phyloP scores from a whole-genome alignment of 1,140 invertebrate genomes.

The Helicoverpa armigera region DNA sequence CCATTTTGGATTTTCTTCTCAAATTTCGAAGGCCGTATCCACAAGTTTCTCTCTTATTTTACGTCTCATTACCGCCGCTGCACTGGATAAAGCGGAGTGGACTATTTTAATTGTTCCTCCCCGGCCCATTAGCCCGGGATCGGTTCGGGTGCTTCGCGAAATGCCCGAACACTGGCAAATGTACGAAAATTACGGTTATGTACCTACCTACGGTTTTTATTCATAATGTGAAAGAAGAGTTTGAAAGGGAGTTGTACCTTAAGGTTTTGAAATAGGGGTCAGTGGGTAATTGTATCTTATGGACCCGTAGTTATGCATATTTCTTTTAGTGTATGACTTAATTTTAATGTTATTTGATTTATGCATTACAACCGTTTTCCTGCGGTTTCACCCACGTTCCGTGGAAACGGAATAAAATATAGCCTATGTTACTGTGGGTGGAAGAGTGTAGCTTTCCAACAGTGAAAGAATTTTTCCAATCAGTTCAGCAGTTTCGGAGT shows the following conservation, averaged over 20 bases:
- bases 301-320: too few relatives aligned
- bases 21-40: neutral
- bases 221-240: neutral
- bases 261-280: neutral
- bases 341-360: too few relatives aligned
- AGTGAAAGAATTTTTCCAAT: too few relatives aligned
- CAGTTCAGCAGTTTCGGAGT: too few relatives aligned
- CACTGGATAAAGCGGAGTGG: constrained; percentile 22
- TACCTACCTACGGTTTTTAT: neutral
- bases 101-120: constrained; percentile 31
- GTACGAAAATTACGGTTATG: constrained; percentile 12
- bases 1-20: too few relatives aligned
- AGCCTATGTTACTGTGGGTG: too few relatives aligned
- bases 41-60: neutral
- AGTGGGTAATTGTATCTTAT: too few relatives aligned
- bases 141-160: constrained; percentile 1
- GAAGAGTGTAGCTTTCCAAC: too few relatives aligned
- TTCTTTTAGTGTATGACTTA: too few relatives aligned
- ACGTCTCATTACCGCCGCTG: constrained; percentile 18
- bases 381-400: too few relatives aligned
- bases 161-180: neutral
- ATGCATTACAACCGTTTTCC: too few relatives aligned
- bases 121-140: constrained; percentile 14
- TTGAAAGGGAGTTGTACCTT: neutral
- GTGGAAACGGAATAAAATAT: too few relatives aligned